phyloP scores from a whole-genome alignment of 1,140 invertebrate genomes.

The Hylaeus volcanicus region DNA sequence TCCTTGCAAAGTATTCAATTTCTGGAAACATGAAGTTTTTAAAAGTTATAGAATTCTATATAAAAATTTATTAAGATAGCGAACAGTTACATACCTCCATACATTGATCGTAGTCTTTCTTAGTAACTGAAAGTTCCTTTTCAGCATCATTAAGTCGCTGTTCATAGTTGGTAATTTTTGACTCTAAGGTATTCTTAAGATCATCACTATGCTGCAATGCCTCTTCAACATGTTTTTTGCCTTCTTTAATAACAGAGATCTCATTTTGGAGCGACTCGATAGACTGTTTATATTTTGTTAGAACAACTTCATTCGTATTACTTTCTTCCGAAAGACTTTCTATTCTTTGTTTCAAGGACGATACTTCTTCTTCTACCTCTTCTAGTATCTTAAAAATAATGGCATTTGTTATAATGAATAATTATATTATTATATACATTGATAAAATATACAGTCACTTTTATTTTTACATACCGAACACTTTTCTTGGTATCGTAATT shows the following conservation, averaged over 20 bases:
- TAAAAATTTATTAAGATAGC: background rate
- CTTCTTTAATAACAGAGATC: conserved; percentile 13
- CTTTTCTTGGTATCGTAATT: conserved; percentile 27
- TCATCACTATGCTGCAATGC: background rate
- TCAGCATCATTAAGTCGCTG: conserved; percentile 19
- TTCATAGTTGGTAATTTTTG: conserved; percentile 31
- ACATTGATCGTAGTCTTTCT: conserved; percentile 24
- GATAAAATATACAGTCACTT: background rate
- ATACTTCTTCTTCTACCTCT: background rate
- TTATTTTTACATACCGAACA: conserved; percentile 19
- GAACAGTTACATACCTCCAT: conserved; percentile 13
- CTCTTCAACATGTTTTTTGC: conserved; percentile 29
- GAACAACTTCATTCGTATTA: conserved; percentile 6
- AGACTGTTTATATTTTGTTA: conserved; percentile 36
- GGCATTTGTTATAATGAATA: background rate
- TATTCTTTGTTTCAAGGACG: conserved; percentile 16
- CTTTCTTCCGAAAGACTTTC: conserved; percentile 26
- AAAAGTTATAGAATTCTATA: background rate
- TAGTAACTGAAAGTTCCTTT: background rate
- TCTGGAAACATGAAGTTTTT: conserved; percentile 11
- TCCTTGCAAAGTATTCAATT: conserved; percentile 19
- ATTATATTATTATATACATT: background rate
- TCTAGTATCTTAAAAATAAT: conserved; percentile 11
- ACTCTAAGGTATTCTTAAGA: background rate
- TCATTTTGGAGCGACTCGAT: conserved; percentile 24